Evolutionary conservation across 2,113 vertebrate genomes (phyloP), one percentile per base, ranked within the genome.

Genomic region (Phodopus roborovskii): DNA sequence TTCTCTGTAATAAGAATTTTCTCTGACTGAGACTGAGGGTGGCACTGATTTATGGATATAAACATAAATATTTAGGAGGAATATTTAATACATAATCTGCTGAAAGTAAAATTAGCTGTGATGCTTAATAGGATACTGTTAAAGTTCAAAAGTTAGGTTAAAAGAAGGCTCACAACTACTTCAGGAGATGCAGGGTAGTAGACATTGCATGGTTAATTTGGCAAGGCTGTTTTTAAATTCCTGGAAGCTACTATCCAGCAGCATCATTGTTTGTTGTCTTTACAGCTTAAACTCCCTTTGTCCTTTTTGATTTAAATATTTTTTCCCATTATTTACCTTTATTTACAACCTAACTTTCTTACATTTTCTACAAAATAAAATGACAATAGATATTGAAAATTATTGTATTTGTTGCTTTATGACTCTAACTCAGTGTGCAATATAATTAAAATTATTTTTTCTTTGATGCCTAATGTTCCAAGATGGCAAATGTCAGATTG

Each of bases 161-260:
- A 73, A 77, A 39, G 2, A 71, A 91, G 28, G 68, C 3, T 1
- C 50, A 92, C 36, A n/a, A 39, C 10, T n/a, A 73, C 30, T 89
- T 91, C 10, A 64, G 12, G 33, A 4, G 20, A 82, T 86, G 20
- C 74, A 50, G 58, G 39, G 50, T 75, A 68, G 17, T 78, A 33
- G 10, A 73, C 0, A 39, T 0, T 56, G 0, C 22, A 0, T 5
- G 3, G 3, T 64, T 60, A 56, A 87, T 17, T 58, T 33, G 58
- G 4, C 3, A 36, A 12, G 74, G n/a, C 28, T 12, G 68, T 73
- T 68, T 64, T 36, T 6, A 73, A 73, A 82, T 24, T 81, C 19
- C 24, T 13, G 68, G 30, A 7, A 62, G 20, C 17, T 30, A 53
- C 7, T 1, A 0, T 64, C 30, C 6, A 26, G 22, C 4, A n/a